Base-by-base conservation (phyloP, 2,113 vertebrate species). In the Petrocephalus zakoni region DNA sequence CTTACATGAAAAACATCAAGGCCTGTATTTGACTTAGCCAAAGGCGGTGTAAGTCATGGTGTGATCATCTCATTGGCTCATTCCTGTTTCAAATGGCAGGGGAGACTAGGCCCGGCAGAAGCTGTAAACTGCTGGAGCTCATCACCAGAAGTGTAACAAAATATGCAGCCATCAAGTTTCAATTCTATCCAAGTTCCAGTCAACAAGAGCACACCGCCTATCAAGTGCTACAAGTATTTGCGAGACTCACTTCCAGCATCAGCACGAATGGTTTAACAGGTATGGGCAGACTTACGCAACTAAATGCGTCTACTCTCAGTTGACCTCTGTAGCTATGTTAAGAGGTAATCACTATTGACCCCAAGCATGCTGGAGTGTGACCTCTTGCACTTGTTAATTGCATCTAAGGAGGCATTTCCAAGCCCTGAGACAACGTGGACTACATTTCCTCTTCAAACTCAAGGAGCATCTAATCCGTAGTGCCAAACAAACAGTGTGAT, bases 341-440 rank as follows among this genome's bases (percentile, higher is more conserved):
- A 88, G 90, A 89, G 92, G 92, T 94, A 94, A 94, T 94, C 85
- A 87, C 92, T 93, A 93, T 94, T 94, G 93, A 94, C 93, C 93
- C 93, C 92, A 94, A 92, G 93, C 82, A 47, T 53, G 72, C 88
- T 88, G 22, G 42, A 68, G 51, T 34, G 86, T 89, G 89, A 90
- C 90, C 94, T 88, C 81, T 83, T 93, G 94, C 93, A 90, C 89
- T 87, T 86, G 82, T 84, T 87, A 88, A 83, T 88, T 88, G 75
- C 75, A 83, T 58, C 87, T 82, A 82, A 78, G 58, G 42, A 47
- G 87, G 72, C 87, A 37, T 88, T 88, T 88, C 75, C 72, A 88
- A 88, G 87, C 51, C 75, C 75, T 17, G 87, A 83, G 75, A 83
- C 47, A 15, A 72, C 46, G 21, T 72, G 46, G 0, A 51, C n/a